Conservation (phyloP, 2,888 invertebrate genomes). For the Marronus borbonicus region DNA sequence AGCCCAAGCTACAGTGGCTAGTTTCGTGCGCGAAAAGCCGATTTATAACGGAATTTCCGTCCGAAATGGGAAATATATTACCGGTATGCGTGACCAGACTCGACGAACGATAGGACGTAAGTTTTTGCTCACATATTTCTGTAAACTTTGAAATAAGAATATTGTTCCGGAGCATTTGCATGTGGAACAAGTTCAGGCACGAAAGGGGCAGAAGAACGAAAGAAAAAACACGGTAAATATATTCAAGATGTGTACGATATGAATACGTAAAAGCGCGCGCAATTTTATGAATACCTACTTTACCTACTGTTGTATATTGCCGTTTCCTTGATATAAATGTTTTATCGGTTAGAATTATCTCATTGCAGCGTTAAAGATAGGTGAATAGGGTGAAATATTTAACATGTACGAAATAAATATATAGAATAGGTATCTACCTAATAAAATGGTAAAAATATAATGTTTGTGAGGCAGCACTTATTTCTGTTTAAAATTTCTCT, state of each 20-base stretch:
- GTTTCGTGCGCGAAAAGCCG: constrained; percentile 19
- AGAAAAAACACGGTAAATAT: neutral
- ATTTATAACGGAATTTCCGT: constrained; percentile 37
- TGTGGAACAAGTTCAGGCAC: neutral
- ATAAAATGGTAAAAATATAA: too few species aligned
- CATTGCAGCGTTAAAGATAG: too few species aligned
- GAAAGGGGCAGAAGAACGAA: neutral
- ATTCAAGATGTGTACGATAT: neutral
- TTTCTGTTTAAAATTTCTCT: too few species aligned
- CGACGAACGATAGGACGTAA: neutral
- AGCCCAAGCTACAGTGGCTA: neutral
- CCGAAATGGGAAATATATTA: constrained; percentile 36
- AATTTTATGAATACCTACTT: neutral
- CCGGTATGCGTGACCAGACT: constrained; percentile 16
- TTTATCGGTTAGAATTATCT: too few species aligned
- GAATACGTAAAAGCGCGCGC: neutral
- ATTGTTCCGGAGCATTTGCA: neutral
- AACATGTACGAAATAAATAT: too few species aligned
- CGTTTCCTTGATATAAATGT: too few species aligned
- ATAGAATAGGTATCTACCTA: too few species aligned
- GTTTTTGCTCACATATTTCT: neutral
- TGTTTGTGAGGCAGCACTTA: too few species aligned
- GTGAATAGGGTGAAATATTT: too few species aligned
- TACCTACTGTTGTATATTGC: neutral
- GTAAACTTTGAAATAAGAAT: constrained; percentile 15